phyloP scores from a whole-genome alignment of 2,888 invertebrate genomes.

The Mythimna ferrago region DNA sequence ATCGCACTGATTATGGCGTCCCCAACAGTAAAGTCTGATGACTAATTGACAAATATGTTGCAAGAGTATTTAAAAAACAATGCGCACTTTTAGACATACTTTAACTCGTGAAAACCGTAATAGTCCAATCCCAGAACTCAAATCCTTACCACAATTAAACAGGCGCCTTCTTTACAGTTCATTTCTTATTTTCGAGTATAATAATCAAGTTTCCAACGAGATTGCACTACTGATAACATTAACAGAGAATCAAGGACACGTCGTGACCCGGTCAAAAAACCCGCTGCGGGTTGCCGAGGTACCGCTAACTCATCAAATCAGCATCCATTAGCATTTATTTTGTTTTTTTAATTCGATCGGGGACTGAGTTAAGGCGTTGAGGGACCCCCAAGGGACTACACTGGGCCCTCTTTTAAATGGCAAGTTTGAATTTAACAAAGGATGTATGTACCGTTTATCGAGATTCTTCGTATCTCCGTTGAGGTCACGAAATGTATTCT shows the following conservation, averaged over 20 bases:
- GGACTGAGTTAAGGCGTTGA: neutral
- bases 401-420: neutral
- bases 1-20: too few relatives aligned
- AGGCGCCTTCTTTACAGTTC: constrained; percentile 23
- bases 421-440: neutral
- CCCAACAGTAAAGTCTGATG: too few relatives aligned
- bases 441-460: constrained; percentile 1
- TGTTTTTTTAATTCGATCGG: constrained; percentile 32
- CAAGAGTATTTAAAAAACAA: too few relatives aligned
- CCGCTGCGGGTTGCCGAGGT: constrained; percentile 65
- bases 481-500: constrained; percentile 31
- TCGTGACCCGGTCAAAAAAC: constrained; percentile 74
- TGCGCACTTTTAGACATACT: neutral
- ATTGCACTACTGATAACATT: constrained; percentile 59
- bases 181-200: constrained; percentile 21
- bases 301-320: constrained; percentile 80
- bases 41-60: too few relatives aligned
- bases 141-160: constrained; percentile 12
- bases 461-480: constrained; percentile 10
- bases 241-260: constrained; percentile 75
- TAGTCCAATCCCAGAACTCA: constrained; percentile 3
- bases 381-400: constrained; percentile 14
- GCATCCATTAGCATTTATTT: constrained; percentile 68
- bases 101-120: constrained; percentile 3
- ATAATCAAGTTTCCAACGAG: constrained; percentile 52